phyloP scores from a whole-genome alignment of 2,113 vertebrate species.

The Lasiurus borealis region DNA sequence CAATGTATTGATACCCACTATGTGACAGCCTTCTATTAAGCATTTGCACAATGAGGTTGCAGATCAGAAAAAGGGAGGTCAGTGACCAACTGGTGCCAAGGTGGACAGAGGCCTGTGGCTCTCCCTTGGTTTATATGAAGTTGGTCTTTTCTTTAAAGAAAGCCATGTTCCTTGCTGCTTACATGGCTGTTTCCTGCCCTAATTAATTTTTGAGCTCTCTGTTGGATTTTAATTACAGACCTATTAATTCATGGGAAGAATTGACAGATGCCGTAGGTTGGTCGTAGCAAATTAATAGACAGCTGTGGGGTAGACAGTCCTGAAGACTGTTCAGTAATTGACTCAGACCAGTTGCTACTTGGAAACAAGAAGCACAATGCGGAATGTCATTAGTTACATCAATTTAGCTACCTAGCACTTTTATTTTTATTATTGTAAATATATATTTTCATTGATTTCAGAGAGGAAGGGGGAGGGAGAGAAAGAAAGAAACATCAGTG shows the following conservation, averaged over 20 bases:
- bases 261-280: conserved; percentile 85
- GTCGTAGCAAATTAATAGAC: conserved; percentile 84
- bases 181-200: conserved; percentile 71
- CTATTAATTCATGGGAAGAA: conserved; percentile 84
- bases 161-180: conserved; percentile 38
- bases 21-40: neutral
- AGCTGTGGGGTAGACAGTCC: conserved; percentile 76
- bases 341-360: conserved; percentile 50
- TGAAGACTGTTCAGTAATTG: conserved; percentile 69
- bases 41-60: neutral
- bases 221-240: conserved; percentile 87
- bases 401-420: neutral
- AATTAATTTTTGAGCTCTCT: conserved; percentile 85
- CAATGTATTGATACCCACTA: neutral
- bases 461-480: too few species aligned
- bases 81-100: neutral
- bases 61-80: neutral
- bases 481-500: too few species aligned
- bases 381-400: neutral
- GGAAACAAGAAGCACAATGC: neutral
- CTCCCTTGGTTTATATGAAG: conserved; percentile 45
- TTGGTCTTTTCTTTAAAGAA: conserved; percentile 56
- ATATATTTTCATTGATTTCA: too few species aligned
- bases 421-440: too few species aligned
- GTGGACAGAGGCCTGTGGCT: neutral